Base-by-base conservation (phyloP, 2,113 vertebrate species). In the Semicossyphus pulcher region DNA sequence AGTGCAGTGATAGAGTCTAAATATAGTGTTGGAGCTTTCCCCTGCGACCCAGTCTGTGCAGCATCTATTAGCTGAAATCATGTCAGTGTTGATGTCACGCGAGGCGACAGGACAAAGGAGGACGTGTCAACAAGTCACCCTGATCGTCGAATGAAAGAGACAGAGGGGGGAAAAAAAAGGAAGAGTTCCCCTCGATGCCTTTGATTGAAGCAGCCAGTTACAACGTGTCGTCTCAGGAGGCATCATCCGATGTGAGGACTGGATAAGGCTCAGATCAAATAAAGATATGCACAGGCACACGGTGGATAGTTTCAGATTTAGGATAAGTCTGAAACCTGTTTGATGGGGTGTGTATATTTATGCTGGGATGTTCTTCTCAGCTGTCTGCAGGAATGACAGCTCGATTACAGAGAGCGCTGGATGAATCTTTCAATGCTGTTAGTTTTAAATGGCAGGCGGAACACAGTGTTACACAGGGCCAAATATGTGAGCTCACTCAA, bases 61-160 rank as follows among this genome's bases (percentile, higher is more conserved):
- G 86, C 90, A 88, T 84, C 89, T 88, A 92, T 92, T 91, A 92
- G 83, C 85, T 75, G 80, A 80, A 89, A 92, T 92, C 87, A 90
- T 81, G 88, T 89, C 88, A 89, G 62, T 11, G 65, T 45, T 76
- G 87, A 87, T 86, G 85, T 88, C 87, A 89, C 59, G 10, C 49
- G 21, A 78, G 83, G 81, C 31, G 87, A 88, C 84, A 80, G 88
- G 85, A 88, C 88, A 89, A 90, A 89, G 85, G 86, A 86, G 82
- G 88, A 77, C 51, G 59, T 63, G 72, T 89, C 88, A 86, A 90
- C 84, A 86, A 83, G 86, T 89, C 84, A 81, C 67, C 62, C 74
- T 61, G 57, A 70, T 82, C 42, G 52, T 73, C 72, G 57, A 81
- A 80, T 80, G 81, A 74, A 85, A 72, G 80, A 56, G 77, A 86